These are phyloP conservation scores for Cirrhinus mrigala DNA, from an alignment of 2,797 vertebrate genomes.

Conservation along the genomic window DNA sequence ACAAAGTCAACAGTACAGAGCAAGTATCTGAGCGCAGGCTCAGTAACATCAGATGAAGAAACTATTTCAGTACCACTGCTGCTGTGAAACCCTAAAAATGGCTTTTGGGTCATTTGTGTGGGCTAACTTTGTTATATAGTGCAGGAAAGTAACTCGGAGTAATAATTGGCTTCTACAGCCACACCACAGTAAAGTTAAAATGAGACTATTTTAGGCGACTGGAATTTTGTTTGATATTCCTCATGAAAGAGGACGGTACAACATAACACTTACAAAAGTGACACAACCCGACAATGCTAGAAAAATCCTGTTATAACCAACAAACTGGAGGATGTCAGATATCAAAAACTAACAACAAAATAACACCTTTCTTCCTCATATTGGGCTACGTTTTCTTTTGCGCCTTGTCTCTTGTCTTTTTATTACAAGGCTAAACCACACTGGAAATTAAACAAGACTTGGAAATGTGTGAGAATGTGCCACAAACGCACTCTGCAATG, in stretches of 20 bases:
- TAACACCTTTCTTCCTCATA: constrained; percentile 1
- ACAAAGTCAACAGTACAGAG: constrained; percentile 1
- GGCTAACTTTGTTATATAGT: constrained; percentile 46
- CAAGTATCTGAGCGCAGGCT: not conserved
- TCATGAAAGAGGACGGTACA: not conserved
- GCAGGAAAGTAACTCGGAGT: constrained; percentile 25
- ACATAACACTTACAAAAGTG: not conserved
- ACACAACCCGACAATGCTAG: not conserved
- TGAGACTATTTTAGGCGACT: not conserved
- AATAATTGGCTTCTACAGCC: constrained; percentile 35
- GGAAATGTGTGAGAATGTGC: constrained; percentile 19
- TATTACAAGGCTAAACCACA: constrained; percentile 23
- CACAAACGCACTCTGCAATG: constrained; percentile 34
- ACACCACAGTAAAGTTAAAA: not conserved
- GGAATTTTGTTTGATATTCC: not conserved
- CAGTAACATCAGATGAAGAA: constrained; percentile 19
- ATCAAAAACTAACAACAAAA: constrained; percentile 20
- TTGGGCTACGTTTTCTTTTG: not conserved
- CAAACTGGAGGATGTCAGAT: not conserved
- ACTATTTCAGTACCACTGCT: constrained; percentile 19
- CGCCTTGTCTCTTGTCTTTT: constrained; percentile 12
- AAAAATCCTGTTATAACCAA: not conserved
- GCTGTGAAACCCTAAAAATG: constrained; percentile 43
- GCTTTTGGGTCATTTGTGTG: constrained; percentile 44
- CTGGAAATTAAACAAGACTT: constrained; percentile 26